Base-by-base conservation (phyloP, 2,113 vertebrate genomes). In the Gobius niger region DNA sequence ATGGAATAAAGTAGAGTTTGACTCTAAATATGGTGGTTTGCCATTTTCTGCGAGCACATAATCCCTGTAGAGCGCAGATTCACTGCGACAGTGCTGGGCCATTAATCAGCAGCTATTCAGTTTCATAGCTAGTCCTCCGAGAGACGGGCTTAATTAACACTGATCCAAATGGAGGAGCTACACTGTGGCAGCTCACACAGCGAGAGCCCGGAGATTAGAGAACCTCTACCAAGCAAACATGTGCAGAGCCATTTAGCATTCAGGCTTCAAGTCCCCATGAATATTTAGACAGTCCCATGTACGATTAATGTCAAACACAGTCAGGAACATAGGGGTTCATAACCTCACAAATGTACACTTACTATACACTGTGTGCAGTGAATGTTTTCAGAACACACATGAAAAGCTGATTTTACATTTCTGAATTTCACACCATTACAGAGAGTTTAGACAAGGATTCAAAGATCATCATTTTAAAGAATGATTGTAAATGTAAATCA, bases 11-110 rank as follows among this genome's bases (percentile, higher is more conserved):
- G 71, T 66, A 40, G 68, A 85, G 80, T 63, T 82, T 67, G 70
- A 86, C 83, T 86, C 87, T 82, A 88, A 89, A 89, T 85, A 85
- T 82, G 89, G 86, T 77, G 68, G 76, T 84, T 86, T 85, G 83
- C 85, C 83, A 90, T 89, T 88, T 91, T 72, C 50, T 9, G 62
- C n/a, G 15, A 63, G 75, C 63, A 67, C 68, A 80, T 81, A 80
- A 77, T 88, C 85, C 81, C 76, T 65, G 66, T 69, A 74, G 80
- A 70, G 81, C 51, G 49, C 64, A 70, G 68, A 90, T 89, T 82
- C 75, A 79, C 67, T 72, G 81, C 42, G 80, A 90, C 87, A 86
- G 83, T 67, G 77, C 68, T 73, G 61, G 83, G 70, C 72, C 78
- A 71, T 82, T 86, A 88, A 83, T 87, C 81, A 84, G 76, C 88